Conservation (phyloP, 2,888 invertebrate species). For the Phasia obesa region DNA sequence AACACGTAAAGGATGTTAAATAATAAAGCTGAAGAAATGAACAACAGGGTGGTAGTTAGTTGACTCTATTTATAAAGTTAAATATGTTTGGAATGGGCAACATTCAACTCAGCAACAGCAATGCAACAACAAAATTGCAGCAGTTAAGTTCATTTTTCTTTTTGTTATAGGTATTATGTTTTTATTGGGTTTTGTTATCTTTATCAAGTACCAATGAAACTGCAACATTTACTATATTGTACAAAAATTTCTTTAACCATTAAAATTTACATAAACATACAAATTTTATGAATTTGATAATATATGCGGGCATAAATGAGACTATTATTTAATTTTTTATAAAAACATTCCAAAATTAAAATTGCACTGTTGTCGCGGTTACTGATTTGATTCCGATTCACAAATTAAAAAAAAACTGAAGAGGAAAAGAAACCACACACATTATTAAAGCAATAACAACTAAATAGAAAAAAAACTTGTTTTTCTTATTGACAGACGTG, state of each 20-base stretch:
- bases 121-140: background rate
- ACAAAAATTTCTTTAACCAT: background rate
- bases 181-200: background rate
- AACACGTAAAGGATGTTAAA: slow-evolving; percentile 52
- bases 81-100: slow-evolving; percentile 22
- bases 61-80: slow-evolving; percentile 4
- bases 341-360: slow-evolving; percentile 4
- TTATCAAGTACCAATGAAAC: slow-evolving; percentile 7
- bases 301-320: background rate
- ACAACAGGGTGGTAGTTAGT: slow-evolving; percentile 29
- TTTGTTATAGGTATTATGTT: too few relatives aligned
- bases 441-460: slow-evolving; percentile 47
- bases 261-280: background rate
- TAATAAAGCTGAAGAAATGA: background rate
- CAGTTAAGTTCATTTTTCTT: background rate
- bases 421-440: slow-evolving; percentile 33
- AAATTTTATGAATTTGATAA: too few relatives aligned
- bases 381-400: slow-evolving; percentile 40
- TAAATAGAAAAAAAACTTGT: slow-evolving; percentile 28
- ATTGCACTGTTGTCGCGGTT: background rate
- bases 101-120: slow-evolving; percentile 35
- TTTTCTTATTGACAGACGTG: slow-evolving; percentile 22
- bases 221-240: background rate
- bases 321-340: background rate
- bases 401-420: slow-evolving; percentile 14